phyloP scores from a whole-genome alignment of 2,113 vertebrate species.

The Colistium nudipinnis region DNA sequence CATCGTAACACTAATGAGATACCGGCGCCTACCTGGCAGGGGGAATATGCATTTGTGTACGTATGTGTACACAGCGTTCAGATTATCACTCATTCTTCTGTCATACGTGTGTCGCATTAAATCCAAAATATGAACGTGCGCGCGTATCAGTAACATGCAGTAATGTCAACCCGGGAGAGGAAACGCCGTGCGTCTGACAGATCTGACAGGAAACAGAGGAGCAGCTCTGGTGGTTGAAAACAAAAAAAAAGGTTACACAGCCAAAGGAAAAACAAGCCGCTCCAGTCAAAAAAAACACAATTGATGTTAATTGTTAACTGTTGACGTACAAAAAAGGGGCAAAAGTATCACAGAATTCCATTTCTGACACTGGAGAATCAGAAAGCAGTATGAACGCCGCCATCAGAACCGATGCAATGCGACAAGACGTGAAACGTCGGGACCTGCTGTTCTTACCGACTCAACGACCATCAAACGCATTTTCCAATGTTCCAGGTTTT shows the following conservation, averaged over 20 bases:
- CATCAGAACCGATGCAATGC: no score
- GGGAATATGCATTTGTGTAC: conserved; percentile 34
- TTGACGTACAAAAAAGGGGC: no score
- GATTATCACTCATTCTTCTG: neutral
- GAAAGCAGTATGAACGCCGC: no score
- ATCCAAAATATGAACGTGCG: conserved; percentile 5
- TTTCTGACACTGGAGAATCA: no score
- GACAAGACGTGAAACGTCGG: no score
- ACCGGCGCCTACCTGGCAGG: conserved; percentile 37
- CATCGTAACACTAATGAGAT: conserved; percentile 43
- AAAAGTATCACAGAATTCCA: no score
- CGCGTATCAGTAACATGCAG: conserved; percentile 7
- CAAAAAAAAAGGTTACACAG: neutral
- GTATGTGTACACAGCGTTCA: neutral
- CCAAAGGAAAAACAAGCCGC: neutral
- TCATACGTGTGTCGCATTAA: neutral
- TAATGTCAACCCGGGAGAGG: neutral
- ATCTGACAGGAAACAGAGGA: conserved; percentile 29
- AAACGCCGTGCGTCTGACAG: conserved; percentile 11
- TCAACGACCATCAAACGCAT: no score
- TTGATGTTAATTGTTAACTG: no score
- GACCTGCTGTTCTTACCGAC: no score
- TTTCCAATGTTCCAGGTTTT: no score
- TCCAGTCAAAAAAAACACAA: neutral
- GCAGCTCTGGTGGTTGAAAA: neutral